phyloP scores from a whole-genome alignment of 2,797 vertebrate species.

The Bucorvus abyssinicus region DNA sequence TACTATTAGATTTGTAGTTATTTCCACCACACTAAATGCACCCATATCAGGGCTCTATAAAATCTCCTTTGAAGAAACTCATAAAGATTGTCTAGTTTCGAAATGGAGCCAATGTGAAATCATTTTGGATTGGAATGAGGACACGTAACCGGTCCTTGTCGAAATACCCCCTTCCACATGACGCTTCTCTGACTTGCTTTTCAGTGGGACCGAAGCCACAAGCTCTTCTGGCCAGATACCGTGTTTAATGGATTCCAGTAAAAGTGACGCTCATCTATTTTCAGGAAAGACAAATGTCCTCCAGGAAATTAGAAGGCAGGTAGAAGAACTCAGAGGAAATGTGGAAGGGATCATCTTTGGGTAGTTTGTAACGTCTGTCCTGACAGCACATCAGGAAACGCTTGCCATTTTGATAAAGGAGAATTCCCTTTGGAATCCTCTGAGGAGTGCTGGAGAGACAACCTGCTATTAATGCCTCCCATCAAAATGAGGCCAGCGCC shows the following conservation, averaged over 20 bases:
- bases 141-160: neutral
- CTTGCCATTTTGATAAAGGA: conserved; percentile 50
- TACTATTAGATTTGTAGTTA: neutral
- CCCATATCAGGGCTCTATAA: neutral
- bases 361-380: conserved; percentile 28
- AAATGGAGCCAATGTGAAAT: neutral
- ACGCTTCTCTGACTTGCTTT: neutral
- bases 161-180: neutral
- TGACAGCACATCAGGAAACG: conserved; percentile 33
- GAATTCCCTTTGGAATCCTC: conserved; percentile 36
- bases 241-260: conserved; percentile 33
- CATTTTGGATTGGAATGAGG: neutral
- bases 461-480: conserved; percentile 42
- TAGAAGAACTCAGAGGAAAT: conserved; percentile 27
- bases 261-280: conserved; percentile 26
- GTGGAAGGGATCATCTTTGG: conserved; percentile 12
- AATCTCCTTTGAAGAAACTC: neutral
- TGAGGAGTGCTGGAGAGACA: conserved; percentile 5
- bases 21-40: neutral
- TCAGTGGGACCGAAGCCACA: conserved; percentile 16
- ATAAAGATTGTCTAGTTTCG: neutral
- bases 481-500: neutral
- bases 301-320: conserved; percentile 44
- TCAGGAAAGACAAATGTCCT: conserved; percentile 38
- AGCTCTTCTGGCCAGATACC: conserved; percentile 6